These are phyloP conservation scores for Antheraea assamensis DNA, from an alignment of 2,888 invertebrate genomes.

Conservation along the genomic window DNA sequence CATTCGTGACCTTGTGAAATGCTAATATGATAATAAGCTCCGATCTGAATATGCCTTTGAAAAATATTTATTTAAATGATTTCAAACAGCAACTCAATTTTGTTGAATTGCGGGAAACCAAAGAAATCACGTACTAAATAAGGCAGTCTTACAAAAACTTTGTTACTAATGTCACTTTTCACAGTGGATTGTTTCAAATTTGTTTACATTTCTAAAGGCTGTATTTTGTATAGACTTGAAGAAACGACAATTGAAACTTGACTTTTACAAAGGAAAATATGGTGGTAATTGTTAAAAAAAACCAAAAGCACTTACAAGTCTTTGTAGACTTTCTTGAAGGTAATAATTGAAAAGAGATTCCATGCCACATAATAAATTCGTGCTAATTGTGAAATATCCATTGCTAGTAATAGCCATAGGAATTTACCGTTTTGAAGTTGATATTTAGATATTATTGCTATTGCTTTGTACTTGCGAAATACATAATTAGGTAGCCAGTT, in stretches of 20 bases:
- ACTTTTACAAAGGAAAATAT: not conserved
- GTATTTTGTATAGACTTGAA: not conserved
- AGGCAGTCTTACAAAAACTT: slow-evolving; percentile 1
- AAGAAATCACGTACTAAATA: slow-evolving; percentile 24
- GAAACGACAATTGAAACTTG: not conserved
- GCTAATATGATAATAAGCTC: slow-evolving; percentile 21
- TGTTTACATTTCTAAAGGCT: not conserved
- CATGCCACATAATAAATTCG: no score
- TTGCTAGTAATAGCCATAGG: no score
- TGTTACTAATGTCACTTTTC: not conserved
- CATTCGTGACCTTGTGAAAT: slow-evolving; percentile 23
- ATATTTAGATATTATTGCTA: no score
- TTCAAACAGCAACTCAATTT: slow-evolving; percentile 9
- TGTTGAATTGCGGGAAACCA: slow-evolving; percentile 10
- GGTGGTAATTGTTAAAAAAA: not conserved
- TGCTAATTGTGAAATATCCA: no score
- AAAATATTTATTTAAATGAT: slow-evolving; percentile 23
- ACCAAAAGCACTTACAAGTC: not conserved
- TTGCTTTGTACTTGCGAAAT: no score
- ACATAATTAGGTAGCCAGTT: no score
- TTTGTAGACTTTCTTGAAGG: not conserved
- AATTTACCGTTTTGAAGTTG: no score
- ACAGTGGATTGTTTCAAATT: not conserved
- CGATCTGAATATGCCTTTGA: slow-evolving; percentile 15
- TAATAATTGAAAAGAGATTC: not conserved